Evolutionary conservation across 2,888 invertebrate species (phyloP).

Genomic region (Sinelater perroti): DNA sequence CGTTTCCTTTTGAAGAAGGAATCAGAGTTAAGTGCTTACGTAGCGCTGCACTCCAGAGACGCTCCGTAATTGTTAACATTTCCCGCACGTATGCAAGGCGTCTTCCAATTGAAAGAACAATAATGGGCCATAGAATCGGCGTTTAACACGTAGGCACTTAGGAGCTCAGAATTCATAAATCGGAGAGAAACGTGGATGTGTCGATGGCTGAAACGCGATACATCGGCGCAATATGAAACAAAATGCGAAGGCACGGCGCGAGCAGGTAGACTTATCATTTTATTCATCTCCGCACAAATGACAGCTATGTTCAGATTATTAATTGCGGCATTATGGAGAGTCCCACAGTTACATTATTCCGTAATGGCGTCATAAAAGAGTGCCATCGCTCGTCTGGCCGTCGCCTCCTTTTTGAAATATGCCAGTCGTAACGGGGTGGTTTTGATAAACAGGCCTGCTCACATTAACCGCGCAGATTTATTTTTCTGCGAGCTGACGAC

Average conservation of each 20-base stretch:
- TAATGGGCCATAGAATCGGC: constrained; percentile 10
- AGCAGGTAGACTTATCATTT: constrained; percentile 42
- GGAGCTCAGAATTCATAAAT: constrained; percentile 32
- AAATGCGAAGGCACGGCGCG: constrained; percentile 34
- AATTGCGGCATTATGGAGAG: constrained; percentile 48
- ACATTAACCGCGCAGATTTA: neutral
- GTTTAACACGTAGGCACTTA: constrained; percentile 33
- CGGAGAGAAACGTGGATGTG: constrained; percentile 32
- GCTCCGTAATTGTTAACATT: constrained; percentile 10
- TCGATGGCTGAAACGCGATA: constrained; percentile 36
- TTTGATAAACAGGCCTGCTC: neutral
- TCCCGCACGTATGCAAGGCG: constrained; percentile 14
- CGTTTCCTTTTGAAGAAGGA: too few relatives aligned
- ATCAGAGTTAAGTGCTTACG: too few relatives aligned
- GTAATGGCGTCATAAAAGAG: constrained; percentile 47
- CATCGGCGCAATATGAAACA: constrained; percentile 37
- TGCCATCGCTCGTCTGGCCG: constrained; percentile 42
- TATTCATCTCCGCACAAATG: constrained; percentile 48
- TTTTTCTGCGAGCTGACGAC: too few relatives aligned
- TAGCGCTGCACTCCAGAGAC: too few relatives aligned
- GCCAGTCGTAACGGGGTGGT: constrained; percentile 12
- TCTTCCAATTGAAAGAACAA: constrained; percentile 15
- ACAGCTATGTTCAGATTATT: constrained; percentile 48
- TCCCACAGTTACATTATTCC: constrained; percentile 47
- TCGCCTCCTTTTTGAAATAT: constrained; percentile 34